Evolutionary conservation across 2,888 invertebrate species (phyloP).

Genomic region (Ferdinandea cuprea): DNA sequence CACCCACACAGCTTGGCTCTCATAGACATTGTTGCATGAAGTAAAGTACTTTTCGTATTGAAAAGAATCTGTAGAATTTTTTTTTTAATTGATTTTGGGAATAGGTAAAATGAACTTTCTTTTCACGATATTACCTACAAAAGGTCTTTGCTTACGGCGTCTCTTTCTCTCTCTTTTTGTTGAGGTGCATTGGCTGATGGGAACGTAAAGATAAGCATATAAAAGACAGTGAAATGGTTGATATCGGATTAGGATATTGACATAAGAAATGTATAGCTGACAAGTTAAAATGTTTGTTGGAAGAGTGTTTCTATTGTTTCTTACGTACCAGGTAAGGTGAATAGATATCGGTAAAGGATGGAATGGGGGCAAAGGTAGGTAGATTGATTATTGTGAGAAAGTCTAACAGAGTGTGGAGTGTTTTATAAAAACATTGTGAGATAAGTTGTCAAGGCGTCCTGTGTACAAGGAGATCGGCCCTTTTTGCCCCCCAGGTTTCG

Average conservation of each 20-base stretch:
- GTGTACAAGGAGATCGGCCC: too few relatives aligned
- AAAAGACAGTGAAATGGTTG: slow-evolving; percentile 38
- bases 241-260: slow-evolving; percentile 55
- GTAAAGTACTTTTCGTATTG: slow-evolving; percentile 35
- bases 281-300: slow-evolving; percentile 19
- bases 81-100: slow-evolving; percentile 65
- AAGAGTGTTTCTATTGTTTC: too few relatives aligned
- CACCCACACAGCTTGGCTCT: not conserved
- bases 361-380: too few relatives aligned
- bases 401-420: too few relatives aligned
- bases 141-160: not conserved
- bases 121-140: slow-evolving; percentile 6
- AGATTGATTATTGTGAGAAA: too few relatives aligned
- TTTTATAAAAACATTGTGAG: too few relatives aligned
- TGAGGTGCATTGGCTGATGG: slow-evolving; percentile 18
- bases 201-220: slow-evolving; percentile 14
- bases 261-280: slow-evolving; percentile 11
- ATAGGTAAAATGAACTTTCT: slow-evolving; percentile 34
- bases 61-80: slow-evolving; percentile 24
- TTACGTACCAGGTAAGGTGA: too few relatives aligned
- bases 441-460: too few relatives aligned
- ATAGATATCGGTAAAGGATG: too few relatives aligned
- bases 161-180: not conserved
- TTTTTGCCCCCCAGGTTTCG: too few relatives aligned
- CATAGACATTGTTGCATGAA: slow-evolving; percentile 50